Evolutionary conservation across 2,797 vertebrate genomes (phyloP), one percentile per base, ranked within the genome.

Genomic region (Octomys mimax): DNA sequence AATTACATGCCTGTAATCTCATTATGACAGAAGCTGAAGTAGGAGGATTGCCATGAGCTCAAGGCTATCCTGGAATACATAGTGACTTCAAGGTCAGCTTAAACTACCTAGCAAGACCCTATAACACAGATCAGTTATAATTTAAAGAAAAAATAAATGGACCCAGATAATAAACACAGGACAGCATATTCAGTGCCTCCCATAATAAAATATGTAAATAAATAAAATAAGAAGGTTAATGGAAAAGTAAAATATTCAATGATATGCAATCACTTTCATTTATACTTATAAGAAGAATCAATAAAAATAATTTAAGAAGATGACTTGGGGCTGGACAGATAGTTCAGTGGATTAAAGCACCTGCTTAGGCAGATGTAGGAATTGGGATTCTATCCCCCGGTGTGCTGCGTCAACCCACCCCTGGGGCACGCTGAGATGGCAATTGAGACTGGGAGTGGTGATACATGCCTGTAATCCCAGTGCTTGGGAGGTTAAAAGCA

Each of bases 241-340:
- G 21, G 84, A 90, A 87, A 89, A 89, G 46, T 71, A 86, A 89
- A 93, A 71, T 73, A 95, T 52, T 84, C 6, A 88, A 16, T 86
- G 54, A 88, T 36, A 77, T 36, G 0, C 9, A 71, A 28, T 93
- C 66, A 87, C 2, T 64, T 92, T 87, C 18, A 80, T 64, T 92
- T 93, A 83, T 2, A 64, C 54, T 85, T 46, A 8, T 54, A 71
- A 78, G 39, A 87, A 89, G 46, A 89, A 70, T 2, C 87, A 42
- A 6, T 75, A 49, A 33, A 94, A 86, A 64, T 4, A 13, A 46
- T 73, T 80, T 52, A n/a, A 36, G 39, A 73, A 84, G n/a, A 61
- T 5, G 54, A 18, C 3, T 16, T 57, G 14, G 54, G 16, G 54
- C 54, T 18, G 54, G 54, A 14, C 16, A 57, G 54, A 57, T 57